A percentile compares a stretch with the other conserved stretches of the same genome.
Conservation (phyloP, 2,888 invertebrate genomes). For the Callyntrura guangdongensis region DNA sequence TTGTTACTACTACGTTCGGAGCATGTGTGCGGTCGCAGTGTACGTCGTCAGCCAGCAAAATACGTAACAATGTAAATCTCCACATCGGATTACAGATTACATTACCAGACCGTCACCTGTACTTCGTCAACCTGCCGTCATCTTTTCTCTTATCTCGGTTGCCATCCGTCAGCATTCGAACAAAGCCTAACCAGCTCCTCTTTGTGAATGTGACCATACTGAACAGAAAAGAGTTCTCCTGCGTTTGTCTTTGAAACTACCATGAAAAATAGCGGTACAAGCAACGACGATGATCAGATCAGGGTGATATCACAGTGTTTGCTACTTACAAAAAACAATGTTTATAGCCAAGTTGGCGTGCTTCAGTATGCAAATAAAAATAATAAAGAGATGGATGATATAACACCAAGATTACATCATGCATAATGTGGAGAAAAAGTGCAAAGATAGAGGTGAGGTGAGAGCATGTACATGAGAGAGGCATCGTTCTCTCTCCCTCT, state of each 20-base stretch:
- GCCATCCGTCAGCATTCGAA: slow-evolving; percentile 10
- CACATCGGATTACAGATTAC: slow-evolving; percentile 19
- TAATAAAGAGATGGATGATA: slow-evolving; percentile 57
- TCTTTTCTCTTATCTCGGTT: slow-evolving; percentile 42
- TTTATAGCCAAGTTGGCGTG: slow-evolving; percentile 34
- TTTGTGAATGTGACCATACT: neutral
- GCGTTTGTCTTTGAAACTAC: neutral
- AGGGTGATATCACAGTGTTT: slow-evolving; percentile 11
- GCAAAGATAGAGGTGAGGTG: slow-evolving; percentile 46
- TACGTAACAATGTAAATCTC: slow-evolving; percentile 3
- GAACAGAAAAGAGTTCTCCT: neutral
- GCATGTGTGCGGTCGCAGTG: neutral
- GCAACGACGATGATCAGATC: slow-evolving; percentile 21
- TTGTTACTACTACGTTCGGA: neutral
- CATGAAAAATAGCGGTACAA: slow-evolving; percentile 62
- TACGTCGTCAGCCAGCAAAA: too few relatives aligned
- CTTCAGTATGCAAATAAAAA: slow-evolving; percentile 51
- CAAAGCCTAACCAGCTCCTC: too few relatives aligned
- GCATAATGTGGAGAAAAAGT: slow-evolving; percentile 42
- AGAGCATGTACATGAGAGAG: too few relatives aligned
- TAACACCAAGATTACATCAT: slow-evolving; percentile 53
- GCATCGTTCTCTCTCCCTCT: slow-evolving; percentile 9
- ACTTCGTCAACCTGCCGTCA: slow-evolving; percentile 53
- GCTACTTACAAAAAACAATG: slow-evolving; percentile 49
- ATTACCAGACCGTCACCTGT: slow-evolving; percentile 45